Evolutionary conservation across 30 jellyfish, hydroid and myxozoan species (phyloP), one percentile per base, ranked within the genome.

Genomic region (Chironex yamaguchii): DNA sequence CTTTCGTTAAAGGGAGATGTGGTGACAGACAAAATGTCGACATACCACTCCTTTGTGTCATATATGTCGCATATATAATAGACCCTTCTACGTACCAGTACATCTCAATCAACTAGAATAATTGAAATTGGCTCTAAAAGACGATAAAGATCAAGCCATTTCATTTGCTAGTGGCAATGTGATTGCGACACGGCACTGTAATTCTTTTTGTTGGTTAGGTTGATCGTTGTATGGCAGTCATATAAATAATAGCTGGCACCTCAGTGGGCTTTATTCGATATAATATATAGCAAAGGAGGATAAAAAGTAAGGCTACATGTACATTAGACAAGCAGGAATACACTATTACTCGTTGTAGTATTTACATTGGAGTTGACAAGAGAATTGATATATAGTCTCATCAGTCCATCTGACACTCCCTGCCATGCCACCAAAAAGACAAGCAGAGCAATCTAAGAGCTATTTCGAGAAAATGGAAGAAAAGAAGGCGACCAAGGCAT

Each of bases 371-470:
- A 22, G 71, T 69, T 35, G 82, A 69, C 72, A 69, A 66, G 0
- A 21, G 79, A 66, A 1, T 66, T 25, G 79, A 66, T 27, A 17
- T 66, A 66, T 54, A 66, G 79, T 66, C 79, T 66, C 73, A 58
- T 58, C 23, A 66, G 79, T 66, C 79, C 64, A 29, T 66, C 58
- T 66, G 26, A 69, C 71, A 69, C 82, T 69, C 82, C 67, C 82
- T 32, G 68, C 52, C 82, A 69, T 69, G 72, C 82, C 71, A 69
- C 82, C 82, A 66, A 69, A 69, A 69, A 64, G 82, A 22, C 82
- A 69, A 69, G 26, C 82, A 69, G 82, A 69, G 82, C 82, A 64
- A 52, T 71, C 72, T 52, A 69, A 71, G 63, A 35, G 85, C 36
- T 71, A 34, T 34, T 36, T 71, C 85, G 82, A 69, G 71, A 69